Evolutionary conservation across 1,140 invertebrate species (phyloP).

Genomic region (Drosophila hydei): DNA sequence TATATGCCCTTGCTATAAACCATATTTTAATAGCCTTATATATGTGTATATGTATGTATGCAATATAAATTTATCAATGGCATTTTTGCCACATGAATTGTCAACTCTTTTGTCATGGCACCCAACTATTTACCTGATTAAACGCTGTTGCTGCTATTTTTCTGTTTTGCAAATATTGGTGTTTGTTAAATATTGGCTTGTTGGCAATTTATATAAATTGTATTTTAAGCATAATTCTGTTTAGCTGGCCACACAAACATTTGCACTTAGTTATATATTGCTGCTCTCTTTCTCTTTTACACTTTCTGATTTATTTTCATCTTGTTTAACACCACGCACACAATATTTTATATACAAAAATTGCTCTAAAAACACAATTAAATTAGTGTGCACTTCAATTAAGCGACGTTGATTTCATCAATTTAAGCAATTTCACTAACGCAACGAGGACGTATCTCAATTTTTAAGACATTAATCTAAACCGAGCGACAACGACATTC

Average conservation of each 20-base stretch:
- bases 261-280: conserved; percentile 34
- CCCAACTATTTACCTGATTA: conserved; percentile 66
- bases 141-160: conserved; percentile 57
- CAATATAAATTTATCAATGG: conserved; percentile 47
- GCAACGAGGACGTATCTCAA: conserved; percentile 49
- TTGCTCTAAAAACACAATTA: conserved; percentile 38
- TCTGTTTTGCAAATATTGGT: conserved; percentile 17
- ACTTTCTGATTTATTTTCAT: conserved; percentile 25
- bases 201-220: conserved; percentile 72
- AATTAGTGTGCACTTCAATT: conserved; percentile 33
- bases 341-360: conserved; percentile 8
- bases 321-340: conserved; percentile 25
- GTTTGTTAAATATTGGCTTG: conserved; percentile 41
- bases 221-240: conserved; percentile 73
- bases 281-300: conserved; percentile 21
- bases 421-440: conserved; percentile 60
- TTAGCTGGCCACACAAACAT: conserved; percentile 43
- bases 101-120: conserved; percentile 25
- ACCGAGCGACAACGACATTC: conserved; percentile 23
- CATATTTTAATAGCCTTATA: background rate
- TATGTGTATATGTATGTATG: background rate
- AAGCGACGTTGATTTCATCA: conserved; percentile 42
- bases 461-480: background rate
- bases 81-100: conserved; percentile 46
- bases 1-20: conserved; percentile 34